These are phyloP conservation scores for Cercopithecus neglectus DNA, from an alignment of 2,797 vertebrate species.

Conservation along the genomic window DNA sequence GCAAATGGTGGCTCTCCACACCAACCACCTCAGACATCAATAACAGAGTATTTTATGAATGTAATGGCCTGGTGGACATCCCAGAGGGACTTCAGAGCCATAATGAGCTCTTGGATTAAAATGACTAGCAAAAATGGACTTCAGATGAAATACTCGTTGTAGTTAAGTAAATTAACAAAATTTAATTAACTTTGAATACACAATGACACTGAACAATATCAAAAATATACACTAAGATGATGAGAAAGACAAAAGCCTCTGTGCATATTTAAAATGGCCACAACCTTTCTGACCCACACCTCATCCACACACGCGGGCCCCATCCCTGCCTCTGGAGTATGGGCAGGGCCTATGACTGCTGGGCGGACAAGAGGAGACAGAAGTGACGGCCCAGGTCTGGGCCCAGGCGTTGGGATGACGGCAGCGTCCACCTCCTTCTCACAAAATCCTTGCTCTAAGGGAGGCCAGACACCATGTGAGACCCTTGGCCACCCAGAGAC, in stretches of 20 bases:
- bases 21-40: neutral
- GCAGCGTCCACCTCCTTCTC: neutral
- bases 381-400: neutral
- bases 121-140: neutral
- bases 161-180: neutral
- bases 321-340: neutral
- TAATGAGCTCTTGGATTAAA: neutral
- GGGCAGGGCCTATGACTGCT: neutral
- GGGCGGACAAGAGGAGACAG: neutral
- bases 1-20: neutral
- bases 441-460: neutral
- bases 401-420: neutral
- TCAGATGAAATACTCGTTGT: neutral
- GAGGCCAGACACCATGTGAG: neutral
- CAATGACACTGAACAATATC: neutral
- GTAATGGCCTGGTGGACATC: neutral
- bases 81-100: neutral
- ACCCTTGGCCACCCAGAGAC: neutral
- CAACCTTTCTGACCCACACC: neutral
- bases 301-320: fast-evolving
- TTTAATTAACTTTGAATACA: neutral
- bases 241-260: neutral
- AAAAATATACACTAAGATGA: neutral
- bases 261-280: neutral
- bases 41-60: neutral